Evolutionary conservation across 2,113 vertebrate species (phyloP), one percentile per base, ranked within the genome.

Genomic region (Cyanoderma ruficeps): DNA sequence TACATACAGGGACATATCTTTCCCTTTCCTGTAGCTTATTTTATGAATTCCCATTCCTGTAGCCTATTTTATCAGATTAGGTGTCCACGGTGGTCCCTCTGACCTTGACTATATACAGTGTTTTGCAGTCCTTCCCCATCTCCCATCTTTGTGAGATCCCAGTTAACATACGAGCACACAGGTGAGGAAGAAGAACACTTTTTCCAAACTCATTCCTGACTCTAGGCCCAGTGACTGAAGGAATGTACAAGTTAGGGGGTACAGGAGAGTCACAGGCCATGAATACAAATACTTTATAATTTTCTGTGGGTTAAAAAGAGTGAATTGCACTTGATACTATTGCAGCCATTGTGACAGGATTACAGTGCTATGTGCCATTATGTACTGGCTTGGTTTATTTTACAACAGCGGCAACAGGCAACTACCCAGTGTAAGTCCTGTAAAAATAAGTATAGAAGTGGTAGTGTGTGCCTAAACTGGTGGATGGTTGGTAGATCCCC

Each of bases 111-210:
- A 23, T 28, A 52, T 7, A 15, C 2, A 46, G 20, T 37, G 31
- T 70, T 75, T 84, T 74, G 13, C 41, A 85, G 61, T n/a, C 22
- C 41, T 84, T 91, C 37, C 24, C 61, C 31, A 8, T 15, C 86
- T 94, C 33, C 44, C 4, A 15, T 28, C 37, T 59, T 53, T 27
- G 24, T 69, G 55, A 83, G 30, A 53, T 65, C 20, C 37, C 55
- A 44, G 24, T 39, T 57, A 31, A 25, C 44, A 28, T n/a, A 55
- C 0, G 2, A 22, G 44, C 19, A 41, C 19, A 41, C 0, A 1
- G 42, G 12, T 72, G 59, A 61, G 37, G 31, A 76, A 80, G 24
- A 80, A 24, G 6, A 76, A 19, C 25, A 53, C 14, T 49, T 94
- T 88, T 44, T 74, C 41, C 10, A 24, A 19, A 15, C 8, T 90